Conservation (phyloP, 2,888 invertebrate species). For the Andrena haemorrhoa region DNA sequence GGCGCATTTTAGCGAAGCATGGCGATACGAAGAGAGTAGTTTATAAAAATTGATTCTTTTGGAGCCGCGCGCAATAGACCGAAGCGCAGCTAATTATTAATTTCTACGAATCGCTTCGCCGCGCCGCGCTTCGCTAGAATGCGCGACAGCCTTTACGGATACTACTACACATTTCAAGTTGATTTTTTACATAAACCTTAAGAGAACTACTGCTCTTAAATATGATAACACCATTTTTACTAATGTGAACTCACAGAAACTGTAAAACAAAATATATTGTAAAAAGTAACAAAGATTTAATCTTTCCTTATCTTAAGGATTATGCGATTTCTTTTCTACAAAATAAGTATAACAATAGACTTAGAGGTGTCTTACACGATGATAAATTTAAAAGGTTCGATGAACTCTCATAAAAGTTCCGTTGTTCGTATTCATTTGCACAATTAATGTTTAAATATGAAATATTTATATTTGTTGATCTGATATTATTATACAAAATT, state of each 20-base stretch:
- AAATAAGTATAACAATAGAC: constrained; percentile 48
- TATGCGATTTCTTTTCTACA: constrained; percentile 42
- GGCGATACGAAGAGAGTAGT: no score
- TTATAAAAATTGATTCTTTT: no score
- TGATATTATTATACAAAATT: constrained; percentile 25
- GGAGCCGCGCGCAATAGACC: no score
- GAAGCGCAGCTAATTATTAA: no score
- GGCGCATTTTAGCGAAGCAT: no score
- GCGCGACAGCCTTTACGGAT: background rate
- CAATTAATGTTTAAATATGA: constrained; percentile 25
- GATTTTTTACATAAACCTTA: constrained; percentile 16
- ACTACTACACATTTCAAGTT: background rate
- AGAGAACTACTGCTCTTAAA: constrained; percentile 46
- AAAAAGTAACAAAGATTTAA: constrained; percentile 43
- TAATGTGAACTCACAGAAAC: constrained; percentile 37
- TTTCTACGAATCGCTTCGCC: background rate
- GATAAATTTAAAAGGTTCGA: constrained; percentile 64
- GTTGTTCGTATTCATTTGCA: constrained; percentile 14
- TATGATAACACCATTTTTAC: constrained; percentile 31
- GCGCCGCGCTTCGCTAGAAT: no score
- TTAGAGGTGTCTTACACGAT: constrained; percentile 41
- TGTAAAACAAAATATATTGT: constrained; percentile 41
- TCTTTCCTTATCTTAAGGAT: constrained; percentile 43
- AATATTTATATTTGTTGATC: constrained; percentile 31
- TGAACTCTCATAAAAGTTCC: constrained; percentile 62